Conservation (phyloP, 2,113 vertebrate species). For the Budorcas taxicolor region DNA sequence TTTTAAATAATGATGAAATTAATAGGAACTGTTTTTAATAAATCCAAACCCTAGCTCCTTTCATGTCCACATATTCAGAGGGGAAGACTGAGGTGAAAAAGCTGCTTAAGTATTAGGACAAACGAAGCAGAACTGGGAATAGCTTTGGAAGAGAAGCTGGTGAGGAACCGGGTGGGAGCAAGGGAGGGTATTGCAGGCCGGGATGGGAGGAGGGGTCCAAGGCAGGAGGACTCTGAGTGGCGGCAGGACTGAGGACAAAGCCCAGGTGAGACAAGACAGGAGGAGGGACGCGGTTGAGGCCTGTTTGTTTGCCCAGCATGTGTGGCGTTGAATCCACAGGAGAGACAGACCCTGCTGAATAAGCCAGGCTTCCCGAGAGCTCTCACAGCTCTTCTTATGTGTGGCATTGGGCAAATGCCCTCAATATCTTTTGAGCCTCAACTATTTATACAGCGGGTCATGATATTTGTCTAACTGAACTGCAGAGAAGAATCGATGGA, state of each 20-base stretch:
- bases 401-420: background rate
- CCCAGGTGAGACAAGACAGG: background rate
- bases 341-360: background rate
- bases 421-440: background rate
- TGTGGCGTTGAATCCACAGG: background rate
- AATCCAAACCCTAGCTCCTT: constrained; percentile 56
- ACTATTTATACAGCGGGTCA: background rate
- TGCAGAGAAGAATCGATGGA: background rate
- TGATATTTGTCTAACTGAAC: background rate
- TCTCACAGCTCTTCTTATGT: background rate
- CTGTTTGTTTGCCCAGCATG: background rate
- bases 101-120: constrained; percentile 38
- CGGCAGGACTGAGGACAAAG: background rate
- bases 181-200: background rate
- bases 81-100: constrained; percentile 54
- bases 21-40: constrained; percentile 71
- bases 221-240: background rate
- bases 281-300: background rate
- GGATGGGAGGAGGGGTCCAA: too few relatives aligned
- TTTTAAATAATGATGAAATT: constrained; percentile 71
- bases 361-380: background rate
- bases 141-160: background rate
- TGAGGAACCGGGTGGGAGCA: background rate
- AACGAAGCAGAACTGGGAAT: constrained; percentile 12
- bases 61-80: constrained; percentile 59